phyloP scores from a whole-genome alignment of 2,113 vertebrate genomes.

The Copsychus sechellarum region DNA sequence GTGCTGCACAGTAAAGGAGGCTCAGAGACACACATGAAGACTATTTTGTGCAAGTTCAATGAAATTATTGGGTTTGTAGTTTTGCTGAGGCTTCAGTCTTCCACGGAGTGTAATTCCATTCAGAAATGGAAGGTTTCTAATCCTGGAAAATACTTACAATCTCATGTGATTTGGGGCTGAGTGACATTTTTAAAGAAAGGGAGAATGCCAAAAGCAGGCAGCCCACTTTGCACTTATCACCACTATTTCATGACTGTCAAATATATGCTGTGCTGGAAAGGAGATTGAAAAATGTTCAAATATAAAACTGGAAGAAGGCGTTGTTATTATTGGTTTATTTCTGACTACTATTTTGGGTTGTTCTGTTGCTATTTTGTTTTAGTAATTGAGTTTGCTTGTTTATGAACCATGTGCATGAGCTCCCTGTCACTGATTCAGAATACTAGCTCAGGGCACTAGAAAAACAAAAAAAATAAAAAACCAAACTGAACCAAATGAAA shows the following conservation, averaged over 20 bases:
- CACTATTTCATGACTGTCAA: not conserved
- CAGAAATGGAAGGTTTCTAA: not conserved
- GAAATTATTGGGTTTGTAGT: not conserved
- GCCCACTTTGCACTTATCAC: not conserved
- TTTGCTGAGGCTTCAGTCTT: not conserved
- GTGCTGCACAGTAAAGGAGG: not conserved
- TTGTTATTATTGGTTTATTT: not conserved
- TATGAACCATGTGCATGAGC: not conserved
- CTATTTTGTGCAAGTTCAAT: rapidly evolving
- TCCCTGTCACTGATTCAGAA: not conserved
- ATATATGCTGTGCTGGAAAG: not conserved
- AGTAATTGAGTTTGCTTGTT: not conserved
- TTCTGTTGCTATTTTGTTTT: not conserved
- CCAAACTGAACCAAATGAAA: not conserved
- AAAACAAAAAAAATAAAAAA: not conserved
- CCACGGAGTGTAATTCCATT: not conserved
- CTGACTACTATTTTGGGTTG: not conserved
- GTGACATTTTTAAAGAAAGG: not conserved
- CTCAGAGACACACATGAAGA: not conserved
- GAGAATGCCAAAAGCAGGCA: not conserved
- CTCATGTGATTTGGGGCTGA: not conserved
- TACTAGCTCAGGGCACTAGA: not conserved
- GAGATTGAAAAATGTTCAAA: not conserved
- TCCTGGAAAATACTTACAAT: not conserved
- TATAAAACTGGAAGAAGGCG: not conserved